Evolutionary conservation across 2,888 invertebrate species (phyloP).

Genomic region (Dione vanillae): DNA sequence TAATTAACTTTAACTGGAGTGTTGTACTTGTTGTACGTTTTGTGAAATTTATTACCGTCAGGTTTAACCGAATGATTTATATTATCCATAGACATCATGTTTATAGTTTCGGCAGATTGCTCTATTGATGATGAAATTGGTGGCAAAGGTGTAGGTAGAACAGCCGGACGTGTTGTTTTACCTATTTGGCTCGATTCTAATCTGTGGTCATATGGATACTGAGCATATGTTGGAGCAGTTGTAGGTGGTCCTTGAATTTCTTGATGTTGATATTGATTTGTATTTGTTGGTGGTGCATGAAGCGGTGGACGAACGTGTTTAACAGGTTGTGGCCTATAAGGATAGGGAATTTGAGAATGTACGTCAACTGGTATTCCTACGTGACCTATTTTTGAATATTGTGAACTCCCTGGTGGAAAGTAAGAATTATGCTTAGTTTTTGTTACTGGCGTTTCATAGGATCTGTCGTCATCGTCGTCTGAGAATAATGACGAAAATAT

Average conservation of each 20-base stretch:
- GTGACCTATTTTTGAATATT: constrained; percentile 63
- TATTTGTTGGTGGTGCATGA: constrained; percentile 56
- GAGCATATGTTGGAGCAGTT: constrained; percentile 47
- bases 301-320: constrained; percentile 64
- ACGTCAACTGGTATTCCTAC: constrained; percentile 59
- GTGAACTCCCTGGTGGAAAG: constrained; percentile 53
- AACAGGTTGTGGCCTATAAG: constrained; percentile 59
- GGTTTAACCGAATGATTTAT: constrained; percentile 57
- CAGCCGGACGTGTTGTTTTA: constrained; percentile 67
- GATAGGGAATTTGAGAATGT: constrained; percentile 61
- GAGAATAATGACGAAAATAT: constrained; percentile 74
- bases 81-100: constrained; percentile 52
- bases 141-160: constrained; percentile 65
- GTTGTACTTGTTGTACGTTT: constrained; percentile 56
- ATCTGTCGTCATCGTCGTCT: constrained; percentile 63
- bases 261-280: constrained; percentile 59
- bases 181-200: constrained; percentile 57
- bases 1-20: constrained; percentile 63
- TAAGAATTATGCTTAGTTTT: constrained; percentile 59
- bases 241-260: constrained; percentile 51
- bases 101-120: constrained; percentile 55
- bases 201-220: constrained; percentile 58
- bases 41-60: constrained; percentile 58
- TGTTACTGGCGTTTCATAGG: constrained; percentile 52
- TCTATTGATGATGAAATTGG: constrained; percentile 53